A percentile compares a stretch with the other conserved stretches of the same genome.
Conservation (phyloP, 2,888 invertebrate genomes). For the Drosophila greeni region DNA sequence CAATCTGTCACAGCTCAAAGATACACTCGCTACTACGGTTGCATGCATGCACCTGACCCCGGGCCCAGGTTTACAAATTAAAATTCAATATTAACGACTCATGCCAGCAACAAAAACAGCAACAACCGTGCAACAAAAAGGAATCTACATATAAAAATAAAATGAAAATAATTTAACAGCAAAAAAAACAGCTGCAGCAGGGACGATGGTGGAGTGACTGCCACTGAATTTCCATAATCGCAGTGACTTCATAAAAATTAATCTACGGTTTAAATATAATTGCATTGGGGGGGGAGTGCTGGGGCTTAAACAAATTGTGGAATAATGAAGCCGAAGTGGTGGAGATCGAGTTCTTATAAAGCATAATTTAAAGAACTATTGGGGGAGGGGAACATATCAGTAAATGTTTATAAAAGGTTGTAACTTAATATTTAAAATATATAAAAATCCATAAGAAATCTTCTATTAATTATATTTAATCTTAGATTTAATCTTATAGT, state of each 20-base stretch:
- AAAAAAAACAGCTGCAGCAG: conserved; percentile 3
- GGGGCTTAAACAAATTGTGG: conserved; percentile 12
- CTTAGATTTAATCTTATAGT: neutral
- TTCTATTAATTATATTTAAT: neutral
- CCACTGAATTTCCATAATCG: conserved; percentile 75
- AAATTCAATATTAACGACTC: conserved; percentile 76
- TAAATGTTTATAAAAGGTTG: neutral
- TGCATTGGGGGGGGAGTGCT: conserved; percentile 30
- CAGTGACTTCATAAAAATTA: conserved; percentile 76
- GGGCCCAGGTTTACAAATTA: conserved; percentile 68
- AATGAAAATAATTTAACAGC: conserved; percentile 49
- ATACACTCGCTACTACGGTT: conserved; percentile 44
- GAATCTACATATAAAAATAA: conserved; percentile 31
- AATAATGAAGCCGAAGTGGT: conserved; percentile 24
- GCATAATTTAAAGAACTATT: neutral
- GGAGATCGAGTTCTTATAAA: neutral
- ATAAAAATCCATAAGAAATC: neutral
- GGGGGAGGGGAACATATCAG: neutral
- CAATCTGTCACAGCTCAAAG: conserved; percentile 69
- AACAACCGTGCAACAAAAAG: conserved; percentile 2
- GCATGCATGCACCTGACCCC: conserved; percentile 50
- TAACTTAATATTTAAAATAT: neutral
- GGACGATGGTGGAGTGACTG: conserved; percentile 41
- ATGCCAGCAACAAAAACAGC: conserved; percentile 36
- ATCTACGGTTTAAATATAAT: conserved; percentile 75